Percentiles rank a stretch among this genome's conserved stretches.
Conservation (phyloP, 1,140 invertebrate species). For the Aricia agestis region DNA sequence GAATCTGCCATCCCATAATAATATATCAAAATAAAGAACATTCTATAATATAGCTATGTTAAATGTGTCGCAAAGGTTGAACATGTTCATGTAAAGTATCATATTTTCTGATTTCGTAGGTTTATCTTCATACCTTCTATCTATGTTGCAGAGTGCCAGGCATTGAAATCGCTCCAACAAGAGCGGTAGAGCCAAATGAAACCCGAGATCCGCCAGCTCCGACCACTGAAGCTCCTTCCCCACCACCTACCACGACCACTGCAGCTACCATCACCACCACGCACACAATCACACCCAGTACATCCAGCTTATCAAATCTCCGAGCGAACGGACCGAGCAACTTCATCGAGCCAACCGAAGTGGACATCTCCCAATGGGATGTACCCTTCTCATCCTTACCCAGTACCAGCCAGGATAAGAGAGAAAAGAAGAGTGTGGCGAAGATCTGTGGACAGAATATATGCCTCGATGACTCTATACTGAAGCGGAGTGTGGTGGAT, state of each 20-base stretch:
- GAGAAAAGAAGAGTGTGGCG: conserved; percentile 42
- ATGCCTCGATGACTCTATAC: conserved; percentile 59
- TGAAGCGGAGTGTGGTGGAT: conserved; percentile 44
- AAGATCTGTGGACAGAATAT: conserved; percentile 68
- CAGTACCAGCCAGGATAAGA: conserved; percentile 43
- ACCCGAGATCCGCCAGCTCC: not conserved
- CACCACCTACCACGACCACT: not conserved
- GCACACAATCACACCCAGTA: not conserved
- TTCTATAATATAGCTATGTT: no score
- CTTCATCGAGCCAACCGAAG: conserved; percentile 21
- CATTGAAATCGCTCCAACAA: conserved; percentile 47
- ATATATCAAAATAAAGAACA: no score
- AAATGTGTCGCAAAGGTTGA: no score
- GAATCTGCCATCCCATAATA: no score
- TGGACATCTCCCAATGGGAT: conserved; percentile 61
- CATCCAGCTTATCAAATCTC: not conserved
- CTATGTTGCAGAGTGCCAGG: conserved; percentile 53
- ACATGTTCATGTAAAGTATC: no score
- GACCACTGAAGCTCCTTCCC: not conserved
- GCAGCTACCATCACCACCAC: not conserved
- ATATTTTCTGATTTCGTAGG: no score
- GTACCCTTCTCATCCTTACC: conserved; percentile 33
- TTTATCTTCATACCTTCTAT: not conserved
- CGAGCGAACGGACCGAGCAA: not conserved
- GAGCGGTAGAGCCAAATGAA: conserved; percentile 19